Evolutionary conservation across 2,888 invertebrate genomes (phyloP), one percentile per base, ranked within the genome.

Genomic region (Doris montereyensis): DNA sequence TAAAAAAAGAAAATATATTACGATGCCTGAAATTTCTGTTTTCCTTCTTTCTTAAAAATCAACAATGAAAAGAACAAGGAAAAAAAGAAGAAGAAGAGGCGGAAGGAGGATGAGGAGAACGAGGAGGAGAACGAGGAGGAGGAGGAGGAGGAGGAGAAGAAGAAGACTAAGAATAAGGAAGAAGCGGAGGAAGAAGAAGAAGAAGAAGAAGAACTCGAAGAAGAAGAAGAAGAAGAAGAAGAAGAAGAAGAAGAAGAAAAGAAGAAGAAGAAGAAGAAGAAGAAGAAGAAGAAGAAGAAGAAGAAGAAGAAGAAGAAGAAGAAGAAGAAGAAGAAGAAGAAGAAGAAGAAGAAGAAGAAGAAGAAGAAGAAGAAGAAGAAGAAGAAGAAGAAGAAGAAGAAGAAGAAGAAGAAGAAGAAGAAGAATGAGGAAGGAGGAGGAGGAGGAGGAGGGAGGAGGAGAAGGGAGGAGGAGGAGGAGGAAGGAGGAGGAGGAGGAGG

Each of bases 271-370:
- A n/a, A n/a, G 4, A 3, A 8, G 60, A 3, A 8, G 24, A 24
- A 60, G 60, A 60, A 60, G 5, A 17, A 4, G n/a, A n/a, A n/a
- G n/a, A n/a, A n/a, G n/a, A n/a, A n/a, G n/a, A 67, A 67, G 52
- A 35, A 76, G 67, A 67, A 28, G 52, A 67, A 41, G 35, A 67
- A 26, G 35, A 67, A 67, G 52, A 76, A 26, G 52, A 67, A 67
- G 35, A 26, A 76, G 28, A 67, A 41, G 28, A 26, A 67, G 26
- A n/a, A n/a, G n/a, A n/a, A n/a, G n/a, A 26, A 65, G 26, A 26
- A 65, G 26, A 26, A 65, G 26, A 3, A 65, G 65, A 21, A 65
- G 65, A 21, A n/a, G n/a, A n/a, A n/a, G n/a, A n/a, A n/a, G 13
- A 65, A 34, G 21, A 24, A 65, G n/a, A 76, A 24, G 21, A 32